Conservation (phyloP, 2,888 invertebrate genomes). For the Nephrocerus scutellatus region DNA sequence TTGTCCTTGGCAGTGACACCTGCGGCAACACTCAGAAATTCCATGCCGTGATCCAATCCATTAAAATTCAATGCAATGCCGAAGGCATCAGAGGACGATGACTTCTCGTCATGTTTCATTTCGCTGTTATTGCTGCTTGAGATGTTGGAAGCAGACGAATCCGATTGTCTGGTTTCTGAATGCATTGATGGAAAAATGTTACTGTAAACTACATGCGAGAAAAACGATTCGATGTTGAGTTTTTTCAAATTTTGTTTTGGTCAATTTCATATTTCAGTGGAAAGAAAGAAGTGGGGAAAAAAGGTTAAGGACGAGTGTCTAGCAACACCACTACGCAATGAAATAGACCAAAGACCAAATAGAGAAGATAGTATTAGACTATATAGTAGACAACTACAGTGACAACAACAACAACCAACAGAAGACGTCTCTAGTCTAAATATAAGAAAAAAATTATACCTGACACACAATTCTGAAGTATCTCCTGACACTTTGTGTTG, state of each 20-base stretch:
- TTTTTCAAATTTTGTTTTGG: too few relatives aligned
- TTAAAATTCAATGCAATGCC: constrained; percentile 34
- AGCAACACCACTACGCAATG: too few relatives aligned
- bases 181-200: constrained; percentile 35
- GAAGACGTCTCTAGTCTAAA: background rate
- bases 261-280: constrained; percentile 13
- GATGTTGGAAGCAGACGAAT: constrained; percentile 25
- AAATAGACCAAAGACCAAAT: too few relatives aligned
- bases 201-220: constrained; percentile 41
- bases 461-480: constrained; percentile 59
- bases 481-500: constrained; percentile 65
- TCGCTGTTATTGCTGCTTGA: constrained; percentile 30
- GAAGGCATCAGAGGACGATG: constrained; percentile 23
- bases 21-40: constrained; percentile 70
- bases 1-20: constrained; percentile 85
- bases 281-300: constrained; percentile 18
- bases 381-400: too few relatives aligned
- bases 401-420: background rate
- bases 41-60: constrained; percentile 48
- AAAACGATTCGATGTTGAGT: constrained; percentile 9
- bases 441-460: constrained; percentile 28
- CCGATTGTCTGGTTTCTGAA: constrained; percentile 34
- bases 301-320: too few relatives aligned
- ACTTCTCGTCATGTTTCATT: constrained; percentile 29
- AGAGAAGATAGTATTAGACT: too few relatives aligned